Percentiles rank a stretch among this genome's conserved stretches.
phyloP scores from a whole-genome alignment of 2,113 vertebrate species.

The Anguilla japonica region DNA sequence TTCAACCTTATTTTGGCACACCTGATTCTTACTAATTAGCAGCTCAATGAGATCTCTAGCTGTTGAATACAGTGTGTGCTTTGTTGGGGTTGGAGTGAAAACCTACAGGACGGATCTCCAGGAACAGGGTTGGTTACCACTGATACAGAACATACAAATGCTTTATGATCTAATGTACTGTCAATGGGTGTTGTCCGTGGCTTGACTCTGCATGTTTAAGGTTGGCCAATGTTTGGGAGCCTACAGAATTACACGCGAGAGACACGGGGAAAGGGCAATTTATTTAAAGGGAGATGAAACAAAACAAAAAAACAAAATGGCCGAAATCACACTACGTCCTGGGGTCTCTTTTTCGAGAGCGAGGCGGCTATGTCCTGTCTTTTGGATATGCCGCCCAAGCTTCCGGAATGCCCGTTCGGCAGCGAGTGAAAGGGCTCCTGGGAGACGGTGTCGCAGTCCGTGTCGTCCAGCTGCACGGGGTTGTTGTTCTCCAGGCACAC shows the following conservation, averaged over 20 bases:
- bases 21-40: no score
- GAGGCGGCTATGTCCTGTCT: conserved; percentile 39
- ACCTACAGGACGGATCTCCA: no score
- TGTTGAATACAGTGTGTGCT: no score
- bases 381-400: conserved; percentile 44
- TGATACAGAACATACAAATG: not conserved
- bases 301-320: not conserved
- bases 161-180: not conserved
- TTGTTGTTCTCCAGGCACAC: conserved; percentile 35
- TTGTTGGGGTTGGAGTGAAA: no score
- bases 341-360: conserved; percentile 31
- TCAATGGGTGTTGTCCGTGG: not conserved
- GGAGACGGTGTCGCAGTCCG: not conserved
- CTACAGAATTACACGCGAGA: not conserved
- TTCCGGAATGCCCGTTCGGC: conserved; percentile 37
- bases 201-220: not conserved
- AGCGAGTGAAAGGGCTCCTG: conserved; percentile 40
- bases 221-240: not conserved
- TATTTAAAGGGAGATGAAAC: not conserved
- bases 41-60: no score
- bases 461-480: not conserved
- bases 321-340: not conserved
- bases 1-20: no score
- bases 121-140: no score
- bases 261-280: not conserved